Evolutionary conservation across 2,113 vertebrate species (phyloP), one percentile per base, ranked within the genome.

Genomic region (Trematomus loennbergii): DNA sequence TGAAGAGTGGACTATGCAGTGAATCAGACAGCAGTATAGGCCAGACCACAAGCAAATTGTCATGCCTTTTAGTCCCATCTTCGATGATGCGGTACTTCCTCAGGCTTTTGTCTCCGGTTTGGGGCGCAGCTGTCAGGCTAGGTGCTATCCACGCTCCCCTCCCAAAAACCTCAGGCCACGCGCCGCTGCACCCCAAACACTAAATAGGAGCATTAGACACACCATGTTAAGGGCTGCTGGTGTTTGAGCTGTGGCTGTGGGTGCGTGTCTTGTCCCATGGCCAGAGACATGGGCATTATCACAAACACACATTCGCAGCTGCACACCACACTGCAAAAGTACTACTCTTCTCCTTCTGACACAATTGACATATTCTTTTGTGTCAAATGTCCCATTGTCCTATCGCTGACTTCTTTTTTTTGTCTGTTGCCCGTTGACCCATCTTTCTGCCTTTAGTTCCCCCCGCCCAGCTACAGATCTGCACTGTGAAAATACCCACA

Each of bases 131-230:
- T 95, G 95, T 94, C 91, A 81, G 88, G 90, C 91, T 93, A 95
- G 94, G 94, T 95, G 94, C 93, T 92, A 88, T 93, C 90, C 88
- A 81, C 69, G 64, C 87, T 93, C 89, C 91, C 91, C 87, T 90
- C 80, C 83, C 84, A 90, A 88, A 94, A 95, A 93, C 85, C 92
- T 91, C 88, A 88, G 87, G 91, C 85, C 91, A 92, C 89, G 92
- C 94, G 84, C 92, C 89, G 80, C 91, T 95, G 93, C 93, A 84
- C 94, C 88, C 91, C 90, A 91, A 93, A 94, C 92, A 85, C 92
- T 95, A 95, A 96, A 95, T 94, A 93, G 94, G 86, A 88, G 88
- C 93, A 95, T 96, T 95, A 96, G 94, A 95, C 94, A 95, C 94
- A 95, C 91, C 87, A 77, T 92, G 94, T 95, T 95, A 95, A 90